Evolutionary conservation across 2,113 vertebrate species (phyloP), one percentile per base, ranked within the genome.

Genomic region (Falco punctatus): DNA sequence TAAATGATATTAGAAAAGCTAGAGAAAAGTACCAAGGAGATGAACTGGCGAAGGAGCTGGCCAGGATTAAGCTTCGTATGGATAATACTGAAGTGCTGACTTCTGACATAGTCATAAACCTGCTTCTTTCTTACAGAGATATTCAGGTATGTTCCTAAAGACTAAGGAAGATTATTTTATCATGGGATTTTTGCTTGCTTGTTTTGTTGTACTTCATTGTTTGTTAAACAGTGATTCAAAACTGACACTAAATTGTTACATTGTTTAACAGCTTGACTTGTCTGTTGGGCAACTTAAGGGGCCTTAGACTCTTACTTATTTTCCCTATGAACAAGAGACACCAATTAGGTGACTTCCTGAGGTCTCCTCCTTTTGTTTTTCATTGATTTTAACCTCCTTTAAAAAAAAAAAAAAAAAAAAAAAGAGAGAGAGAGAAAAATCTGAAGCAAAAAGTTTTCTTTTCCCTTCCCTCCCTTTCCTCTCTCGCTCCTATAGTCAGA

Each of bases 71-170:
- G 80, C 98, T 99, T n/a, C 98, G 98, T 67, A 99, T 99, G 78
- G 99, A 99, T 97, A 99, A 99, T 96, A 99, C 98, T 0, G 99
- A 99, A 94, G 98, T 99, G 62, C 98, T 99, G 85, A 99, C 99
- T 32, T 98, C 99, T 96, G 99, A 99, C 93, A 99, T 99, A 65
- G 97, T 99, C 86, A 99, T 99, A 97, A 99, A 99, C 97, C 98
- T 99, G 82, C 98, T 99, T 57, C 99, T 99, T 92, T 99, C 99
- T 72, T 99, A 99, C 98, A 98, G 99, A 91, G 99, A 99, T 97
- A 99, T 99, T 93, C 99, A 99, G 99, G 99, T 99, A 97, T 71
- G 66, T 70, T 80, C 52, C 33, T 70, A 38, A 87, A 81, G n/a
- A 73, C 28, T 52, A 57, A 72, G 24, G 11, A 79, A 77, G 30